Base-by-base conservation (phyloP, 2,113 vertebrate genomes). In the Pyrgilauda ruficollis region DNA sequence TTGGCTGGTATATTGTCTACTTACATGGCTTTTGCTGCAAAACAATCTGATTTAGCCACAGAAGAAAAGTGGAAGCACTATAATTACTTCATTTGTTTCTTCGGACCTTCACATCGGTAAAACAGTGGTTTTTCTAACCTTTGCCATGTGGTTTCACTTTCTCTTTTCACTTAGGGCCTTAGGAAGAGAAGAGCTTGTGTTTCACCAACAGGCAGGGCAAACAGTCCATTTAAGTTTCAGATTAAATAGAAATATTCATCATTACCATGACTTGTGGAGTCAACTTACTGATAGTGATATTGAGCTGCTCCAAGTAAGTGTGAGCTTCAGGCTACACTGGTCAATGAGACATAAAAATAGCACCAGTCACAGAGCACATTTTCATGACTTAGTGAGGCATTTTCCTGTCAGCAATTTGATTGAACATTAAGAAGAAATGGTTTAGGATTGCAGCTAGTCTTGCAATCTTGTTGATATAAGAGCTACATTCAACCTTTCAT, bases 281-380 rank as follows among this genome's bases (percentile, higher is more conserved):
- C 61, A 87, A 66, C 13, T 56, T 46, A 58, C 47, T 90, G 68
- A 47, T 78, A 20, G 67, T 59, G 63, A 37, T 81, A 41, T 11
- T 84, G 56, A 50, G 55, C 81, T 83, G 63, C 74, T 79, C 83
- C 6, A 0, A 58, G 11, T 81, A 68, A 83, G 23, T 41, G 86
- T 37, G 64, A 66, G 89, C 63, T 88, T 95, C 49, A 76, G 76
- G 72, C 58, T 80, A 66, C 62, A 44, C 93, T 37, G 87, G 66
- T 86, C 91, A 93, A 59, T 95, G 95, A 93, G 73, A 87, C 83
- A 84, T 90, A 94, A 94, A 93, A 94, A 89, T 89, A 94, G 81
- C 59, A 96, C 53, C 58, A 81, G n/a, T 88, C 53, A 93, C 80
- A 86, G 73, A 88, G 53, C 52, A 76, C 53, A 73, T 90, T 92